phyloP scores from a whole-genome alignment of 2,797 vertebrate genomes.

The Simalia tracyae region DNA sequence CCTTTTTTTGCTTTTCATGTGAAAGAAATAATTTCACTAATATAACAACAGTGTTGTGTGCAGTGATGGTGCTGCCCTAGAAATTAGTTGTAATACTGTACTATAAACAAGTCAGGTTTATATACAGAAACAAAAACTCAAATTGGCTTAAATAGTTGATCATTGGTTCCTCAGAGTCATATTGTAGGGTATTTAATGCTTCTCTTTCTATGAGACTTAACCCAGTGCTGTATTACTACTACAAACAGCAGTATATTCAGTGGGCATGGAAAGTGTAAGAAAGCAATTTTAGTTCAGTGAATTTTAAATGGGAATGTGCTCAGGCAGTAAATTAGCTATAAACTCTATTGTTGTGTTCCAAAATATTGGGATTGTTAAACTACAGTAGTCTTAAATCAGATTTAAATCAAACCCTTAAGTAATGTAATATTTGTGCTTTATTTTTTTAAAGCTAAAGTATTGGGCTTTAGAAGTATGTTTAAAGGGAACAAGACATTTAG shows the following conservation, averaged over 20 bases:
- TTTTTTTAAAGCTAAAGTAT: slow-evolving; percentile 49
- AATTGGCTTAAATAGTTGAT: neutral
- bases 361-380: neutral
- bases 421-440: slow-evolving; percentile 55
- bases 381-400: neutral
- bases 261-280: neutral
- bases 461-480: slow-evolving; percentile 65
- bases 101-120: neutral
- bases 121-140: neutral
- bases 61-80: neutral
- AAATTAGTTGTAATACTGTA: neutral
- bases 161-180: neutral
- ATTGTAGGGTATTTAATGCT: slow-evolving; percentile 15
- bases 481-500: slow-evolving; percentile 52
- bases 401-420: slow-evolving; percentile 47
- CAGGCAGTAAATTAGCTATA: neutral
- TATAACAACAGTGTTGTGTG: neutral
- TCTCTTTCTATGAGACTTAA: neutral
- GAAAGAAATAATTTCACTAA: neutral
- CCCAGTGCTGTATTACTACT: slow-evolving; percentile 29
- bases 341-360: neutral
- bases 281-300: slow-evolving; percentile 32
- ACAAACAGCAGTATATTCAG: slow-evolving; percentile 17
- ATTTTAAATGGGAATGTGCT: neutral
- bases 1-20: neutral